phyloP scores from a whole-genome alignment of 2,888 invertebrate genomes.

The Pterobdella sp. region DNA sequence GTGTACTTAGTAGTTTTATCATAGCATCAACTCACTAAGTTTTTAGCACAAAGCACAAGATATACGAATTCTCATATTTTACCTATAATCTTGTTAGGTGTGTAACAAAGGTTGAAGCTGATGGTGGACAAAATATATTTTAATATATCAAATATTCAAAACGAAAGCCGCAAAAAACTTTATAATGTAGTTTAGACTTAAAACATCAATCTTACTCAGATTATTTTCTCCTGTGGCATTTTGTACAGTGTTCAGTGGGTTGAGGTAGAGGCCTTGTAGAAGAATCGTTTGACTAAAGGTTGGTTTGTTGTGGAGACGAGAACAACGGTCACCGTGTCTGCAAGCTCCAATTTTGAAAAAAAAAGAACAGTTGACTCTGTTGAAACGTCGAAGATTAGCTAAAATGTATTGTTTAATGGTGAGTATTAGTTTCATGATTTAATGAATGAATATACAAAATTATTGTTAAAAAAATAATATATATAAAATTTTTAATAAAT shows the following conservation, averaged over 20 bases:
- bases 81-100: slow-evolving; percentile 14
- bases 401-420: background rate
- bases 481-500: background rate
- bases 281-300: slow-evolving; percentile 94
- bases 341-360: slow-evolving; percentile 99
- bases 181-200: too few relatives aligned
- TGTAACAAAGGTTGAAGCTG: slow-evolving; percentile 1
- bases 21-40: background rate
- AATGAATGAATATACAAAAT: background rate
- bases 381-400: background rate
- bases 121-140: background rate
- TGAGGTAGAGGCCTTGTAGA: slow-evolving; percentile 92
- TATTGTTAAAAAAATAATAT: background rate
- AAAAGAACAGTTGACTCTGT: slow-evolving; percentile 96
- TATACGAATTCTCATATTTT: slow-evolving; percentile 1
- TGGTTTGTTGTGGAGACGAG: slow-evolving; percentile 95
- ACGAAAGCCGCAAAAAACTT: too few relatives aligned
- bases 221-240: slow-evolving; percentile 56
- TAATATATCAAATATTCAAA: too few relatives aligned
- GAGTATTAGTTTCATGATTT: background rate
- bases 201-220: too few relatives aligned
- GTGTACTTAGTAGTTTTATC: too few relatives aligned
- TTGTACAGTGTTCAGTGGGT: slow-evolving; percentile 94
- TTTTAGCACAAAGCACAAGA: background rate
- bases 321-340: slow-evolving; percentile 97